Percentiles rank a stretch among this genome's conserved stretches.
These are phyloP conservation scores for Norana najaformis DNA, from an alignment of 2,888 invertebrate species.

Conservation along the genomic window DNA sequence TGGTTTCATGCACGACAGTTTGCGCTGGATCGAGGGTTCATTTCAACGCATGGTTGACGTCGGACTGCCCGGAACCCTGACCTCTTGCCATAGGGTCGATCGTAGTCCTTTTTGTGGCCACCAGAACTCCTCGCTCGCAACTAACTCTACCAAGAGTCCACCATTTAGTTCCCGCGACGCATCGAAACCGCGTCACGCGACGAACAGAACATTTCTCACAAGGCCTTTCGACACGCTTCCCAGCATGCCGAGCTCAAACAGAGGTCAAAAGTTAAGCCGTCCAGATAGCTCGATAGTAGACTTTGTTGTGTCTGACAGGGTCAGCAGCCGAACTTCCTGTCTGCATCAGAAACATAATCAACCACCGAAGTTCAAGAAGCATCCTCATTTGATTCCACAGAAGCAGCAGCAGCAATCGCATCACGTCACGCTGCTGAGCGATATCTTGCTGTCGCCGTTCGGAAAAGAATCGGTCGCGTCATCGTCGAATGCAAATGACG, in stretches of 20 bases:
- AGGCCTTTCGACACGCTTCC: constrained; percentile 25
- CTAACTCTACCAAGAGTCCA: background rate
- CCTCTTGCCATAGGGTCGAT: background rate
- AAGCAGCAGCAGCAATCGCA: background rate
- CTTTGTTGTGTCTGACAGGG: background rate
- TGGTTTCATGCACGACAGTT: background rate
- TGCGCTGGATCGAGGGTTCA: background rate
- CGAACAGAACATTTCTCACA: background rate
- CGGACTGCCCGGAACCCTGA: background rate
- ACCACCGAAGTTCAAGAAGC: background rate
- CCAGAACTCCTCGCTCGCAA: background rate
- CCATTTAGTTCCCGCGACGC: background rate
- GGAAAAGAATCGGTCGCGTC: background rate
- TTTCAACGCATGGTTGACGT: background rate
- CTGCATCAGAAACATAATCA: background rate
- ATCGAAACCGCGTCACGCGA: background rate
- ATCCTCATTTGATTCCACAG: background rate
- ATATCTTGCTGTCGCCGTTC: constrained; percentile 18
- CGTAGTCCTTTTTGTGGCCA: background rate
- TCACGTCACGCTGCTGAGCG: constrained; percentile 15
- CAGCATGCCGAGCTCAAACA: background rate
- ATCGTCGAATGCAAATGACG: background rate
- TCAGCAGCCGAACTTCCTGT: background rate
- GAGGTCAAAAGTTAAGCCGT: constrained; percentile 9
- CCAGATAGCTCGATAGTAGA: background rate